These are phyloP conservation scores for Charanyca ferruginea DNA, from an alignment of 2,888 invertebrate genomes.

Conservation along the genomic window DNA sequence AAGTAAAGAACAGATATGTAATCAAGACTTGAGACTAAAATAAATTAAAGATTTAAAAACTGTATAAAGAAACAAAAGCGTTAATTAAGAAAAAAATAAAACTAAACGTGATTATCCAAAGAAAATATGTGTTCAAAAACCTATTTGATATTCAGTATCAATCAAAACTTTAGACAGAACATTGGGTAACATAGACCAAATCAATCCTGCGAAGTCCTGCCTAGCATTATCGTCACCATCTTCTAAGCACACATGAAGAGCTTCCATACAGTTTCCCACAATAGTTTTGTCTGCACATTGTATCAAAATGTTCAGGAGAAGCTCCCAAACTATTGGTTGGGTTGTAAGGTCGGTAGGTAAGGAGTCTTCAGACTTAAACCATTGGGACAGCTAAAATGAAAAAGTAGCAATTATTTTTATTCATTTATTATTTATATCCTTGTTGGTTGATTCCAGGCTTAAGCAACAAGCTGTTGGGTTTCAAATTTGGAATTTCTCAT, in stretches of 20 bases:
- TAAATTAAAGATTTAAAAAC: too few relatives aligned
- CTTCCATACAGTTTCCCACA: constrained; percentile 77
- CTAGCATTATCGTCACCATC: constrained; percentile 73
- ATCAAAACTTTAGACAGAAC: constrained; percentile 80
- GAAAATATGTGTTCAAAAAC: constrained; percentile 63
- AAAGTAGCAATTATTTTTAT: not conserved
- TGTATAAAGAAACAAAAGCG: not conserved
- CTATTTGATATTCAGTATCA: constrained; percentile 76
- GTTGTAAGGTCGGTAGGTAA: constrained; percentile 80
- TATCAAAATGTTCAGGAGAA: constrained; percentile 80
- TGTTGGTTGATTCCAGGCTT: too few relatives aligned
- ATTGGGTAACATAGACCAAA: constrained; percentile 82
- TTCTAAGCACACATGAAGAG: constrained; percentile 76
- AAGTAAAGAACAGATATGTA: not conserved
- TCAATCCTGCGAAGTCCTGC: constrained; percentile 74
- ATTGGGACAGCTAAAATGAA: constrained; percentile 80
- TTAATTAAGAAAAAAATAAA: not conserved
- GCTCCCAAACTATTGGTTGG: constrained; percentile 80
- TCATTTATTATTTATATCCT: too few relatives aligned
- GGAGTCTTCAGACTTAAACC: constrained; percentile 81
- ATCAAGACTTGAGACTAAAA: too few relatives aligned
- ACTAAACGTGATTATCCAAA: not conserved
- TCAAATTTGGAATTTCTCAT: not conserved
- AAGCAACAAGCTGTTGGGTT: too few relatives aligned
- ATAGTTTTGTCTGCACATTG: constrained; percentile 71